phyloP scores from a whole-genome alignment of 2,888 invertebrate species.

The Teleogryllus oceanicus region DNA sequence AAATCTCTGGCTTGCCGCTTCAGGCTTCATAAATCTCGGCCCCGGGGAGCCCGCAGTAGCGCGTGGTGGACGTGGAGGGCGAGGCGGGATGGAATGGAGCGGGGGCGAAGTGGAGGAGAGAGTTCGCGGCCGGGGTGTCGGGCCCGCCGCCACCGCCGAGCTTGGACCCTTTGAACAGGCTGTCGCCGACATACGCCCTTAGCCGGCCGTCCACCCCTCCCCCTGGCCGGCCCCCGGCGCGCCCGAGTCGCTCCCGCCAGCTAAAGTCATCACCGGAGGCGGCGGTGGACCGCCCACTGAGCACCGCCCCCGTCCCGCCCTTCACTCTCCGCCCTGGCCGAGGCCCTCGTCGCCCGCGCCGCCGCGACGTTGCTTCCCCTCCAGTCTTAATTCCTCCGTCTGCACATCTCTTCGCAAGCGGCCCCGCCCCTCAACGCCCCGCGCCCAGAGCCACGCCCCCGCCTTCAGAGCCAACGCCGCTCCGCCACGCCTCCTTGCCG shows the following conservation, averaged over 20 bases:
- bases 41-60: neutral
- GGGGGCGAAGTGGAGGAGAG: neutral
- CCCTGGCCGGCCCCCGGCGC: neutral
- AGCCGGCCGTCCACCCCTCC: neutral
- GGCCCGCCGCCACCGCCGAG: neutral
- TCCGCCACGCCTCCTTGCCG: too few species aligned
- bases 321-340: neutral
- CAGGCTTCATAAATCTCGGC: constrained; percentile 6
- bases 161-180: neutral
- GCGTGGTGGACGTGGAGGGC: neutral
- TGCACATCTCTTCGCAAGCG: too few species aligned
- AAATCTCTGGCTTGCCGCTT: neutral
- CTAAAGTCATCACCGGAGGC: neutral
- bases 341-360: too few species aligned
- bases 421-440: too few species aligned
- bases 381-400: too few species aligned
- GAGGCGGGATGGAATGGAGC: neutral
- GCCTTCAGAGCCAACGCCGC: too few species aligned
- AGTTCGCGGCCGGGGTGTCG: constrained; percentile 18
- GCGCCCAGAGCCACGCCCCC: too few species aligned
- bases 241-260: neutral
- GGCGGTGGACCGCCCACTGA: neutral
- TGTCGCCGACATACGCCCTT: neutral
- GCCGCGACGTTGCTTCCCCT: too few species aligned
- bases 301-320: neutral